Evolutionary conservation across 2,113 vertebrate species (phyloP).

Genomic region (Colius striatus): DNA sequence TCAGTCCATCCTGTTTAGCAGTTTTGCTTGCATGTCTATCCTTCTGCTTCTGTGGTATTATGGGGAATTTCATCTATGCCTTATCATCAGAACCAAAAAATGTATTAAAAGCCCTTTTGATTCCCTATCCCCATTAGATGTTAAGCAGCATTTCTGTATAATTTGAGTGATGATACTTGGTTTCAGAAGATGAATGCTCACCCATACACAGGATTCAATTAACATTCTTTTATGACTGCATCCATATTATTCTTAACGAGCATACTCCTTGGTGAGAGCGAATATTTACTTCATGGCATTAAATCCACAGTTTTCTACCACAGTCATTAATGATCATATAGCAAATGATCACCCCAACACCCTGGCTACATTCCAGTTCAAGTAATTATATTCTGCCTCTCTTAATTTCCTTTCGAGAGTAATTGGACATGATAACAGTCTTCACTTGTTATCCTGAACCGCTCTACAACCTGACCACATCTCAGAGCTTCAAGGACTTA

Average conservation of each 20-base stretch:
- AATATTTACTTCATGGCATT: conserved; percentile 54
- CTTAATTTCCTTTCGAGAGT: conserved; percentile 60
- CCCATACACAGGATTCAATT: conserved; percentile 36
- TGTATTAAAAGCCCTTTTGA: rapidly evolving
- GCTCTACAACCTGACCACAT: conserved; percentile 30
- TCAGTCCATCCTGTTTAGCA: background rate
- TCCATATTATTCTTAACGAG: conserved; percentile 50
- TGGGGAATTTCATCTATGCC: background rate
- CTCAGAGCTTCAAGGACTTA: conserved; percentile 45
- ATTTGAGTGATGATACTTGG: conserved; percentile 14
- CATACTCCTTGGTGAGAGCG: conserved; percentile 32
- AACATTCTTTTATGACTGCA: conserved; percentile 45
- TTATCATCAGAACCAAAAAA: background rate
- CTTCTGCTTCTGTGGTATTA: background rate
- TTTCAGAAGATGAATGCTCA: conserved; percentile 44
- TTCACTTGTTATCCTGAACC: conserved; percentile 46
- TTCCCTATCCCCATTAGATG: background rate
- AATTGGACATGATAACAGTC: conserved; percentile 38
- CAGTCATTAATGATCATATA: conserved; percentile 50
- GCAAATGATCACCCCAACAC: conserved; percentile 56
- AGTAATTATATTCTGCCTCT: conserved; percentile 65
- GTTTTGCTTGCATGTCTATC: background rate
- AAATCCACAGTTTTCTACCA: conserved; percentile 50
- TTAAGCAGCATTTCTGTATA: background rate
- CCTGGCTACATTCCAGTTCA: conserved; percentile 50